phyloP scores from a whole-genome alignment of 1,140 invertebrate genomes.

The Bombus difficillimus region DNA sequence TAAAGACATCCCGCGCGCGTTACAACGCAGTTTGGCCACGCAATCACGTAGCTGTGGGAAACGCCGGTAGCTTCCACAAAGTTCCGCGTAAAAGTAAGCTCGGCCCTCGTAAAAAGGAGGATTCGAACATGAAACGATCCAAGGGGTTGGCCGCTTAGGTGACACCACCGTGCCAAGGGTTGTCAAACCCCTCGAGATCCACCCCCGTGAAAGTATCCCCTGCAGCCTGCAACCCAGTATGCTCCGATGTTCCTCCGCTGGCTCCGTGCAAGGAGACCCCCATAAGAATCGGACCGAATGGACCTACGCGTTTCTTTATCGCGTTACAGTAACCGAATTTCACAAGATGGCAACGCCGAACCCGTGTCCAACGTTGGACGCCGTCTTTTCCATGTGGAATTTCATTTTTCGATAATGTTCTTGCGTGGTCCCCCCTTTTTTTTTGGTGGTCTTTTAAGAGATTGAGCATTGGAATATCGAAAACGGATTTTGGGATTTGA shows the following conservation, averaged over 20 bases:
- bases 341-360: not conserved
- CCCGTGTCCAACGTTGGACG: not conserved
- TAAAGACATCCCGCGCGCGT: slow-evolving; percentile 18
- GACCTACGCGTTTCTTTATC: slow-evolving; percentile 35
- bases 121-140: slow-evolving; percentile 67
- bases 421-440: no score
- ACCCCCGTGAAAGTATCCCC: slow-evolving; percentile 60
- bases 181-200: slow-evolving; percentile 59
- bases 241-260: slow-evolving; percentile 21
- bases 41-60: slow-evolving; percentile 63
- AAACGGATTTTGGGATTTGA: not conserved
- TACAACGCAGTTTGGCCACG: slow-evolving; percentile 45
- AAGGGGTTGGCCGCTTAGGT: slow-evolving; percentile 66
- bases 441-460: not conserved
- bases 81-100: slow-evolving; percentile 70
- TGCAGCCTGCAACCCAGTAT: slow-evolving; percentile 57
- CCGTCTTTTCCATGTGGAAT: not conserved
- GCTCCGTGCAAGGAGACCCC: slow-evolving; percentile 34
- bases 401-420: not conserved
- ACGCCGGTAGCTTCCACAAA: slow-evolving; percentile 28
- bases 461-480: no score
- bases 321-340: slow-evolving; percentile 51
- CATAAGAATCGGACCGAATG: slow-evolving; percentile 47
- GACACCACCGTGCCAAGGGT: slow-evolving; percentile 62
- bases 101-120: slow-evolving; percentile 60